Evolutionary conservation across 2,797 vertebrate species (phyloP).

Genomic region (Esox lucius): DNA sequence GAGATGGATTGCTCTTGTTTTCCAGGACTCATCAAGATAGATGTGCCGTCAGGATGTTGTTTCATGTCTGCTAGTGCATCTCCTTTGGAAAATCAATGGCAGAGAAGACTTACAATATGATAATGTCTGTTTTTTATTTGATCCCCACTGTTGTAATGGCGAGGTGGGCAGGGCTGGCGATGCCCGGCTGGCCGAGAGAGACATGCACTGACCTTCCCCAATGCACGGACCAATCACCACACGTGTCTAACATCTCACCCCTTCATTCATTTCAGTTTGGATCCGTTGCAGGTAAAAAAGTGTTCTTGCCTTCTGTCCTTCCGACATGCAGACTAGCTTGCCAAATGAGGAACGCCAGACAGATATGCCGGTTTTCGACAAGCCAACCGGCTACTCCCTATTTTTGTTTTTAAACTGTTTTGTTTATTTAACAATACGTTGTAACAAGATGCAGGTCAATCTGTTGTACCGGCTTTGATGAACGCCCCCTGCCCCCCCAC

Average conservation of each 20-base stretch:
- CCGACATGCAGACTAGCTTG: neutral
- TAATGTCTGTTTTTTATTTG: neutral
- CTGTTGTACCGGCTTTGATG: conserved; percentile 56
- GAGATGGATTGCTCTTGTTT: conserved; percentile 56
- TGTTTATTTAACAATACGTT: conserved; percentile 53
- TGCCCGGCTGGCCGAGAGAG: too few species aligned
- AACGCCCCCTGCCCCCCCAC: conserved; percentile 27
- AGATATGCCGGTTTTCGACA: too few species aligned
- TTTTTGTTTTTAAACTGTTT: conserved; percentile 24
- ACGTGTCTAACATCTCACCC: neutral
- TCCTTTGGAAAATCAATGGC: neutral
- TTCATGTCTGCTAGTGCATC: neutral
- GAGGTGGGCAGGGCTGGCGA: neutral
- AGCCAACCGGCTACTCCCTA: conserved; percentile 29
- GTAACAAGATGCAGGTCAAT: conserved; percentile 56
- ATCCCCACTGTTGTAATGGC: neutral
- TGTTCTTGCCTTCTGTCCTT: neutral
- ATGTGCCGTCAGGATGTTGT: conserved; percentile 32
- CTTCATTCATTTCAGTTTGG: neutral
- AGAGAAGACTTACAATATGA: neutral
- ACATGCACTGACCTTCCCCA: neutral
- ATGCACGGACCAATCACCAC: neutral
- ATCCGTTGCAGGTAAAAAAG: too few species aligned
- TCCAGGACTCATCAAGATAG: conserved; percentile 57
- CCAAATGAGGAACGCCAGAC: conserved; percentile 62